Evolutionary conservation across 2,888 invertebrate species (phyloP), one percentile per base, ranked within the genome.

Genomic region (Harmothoe impar): DNA sequence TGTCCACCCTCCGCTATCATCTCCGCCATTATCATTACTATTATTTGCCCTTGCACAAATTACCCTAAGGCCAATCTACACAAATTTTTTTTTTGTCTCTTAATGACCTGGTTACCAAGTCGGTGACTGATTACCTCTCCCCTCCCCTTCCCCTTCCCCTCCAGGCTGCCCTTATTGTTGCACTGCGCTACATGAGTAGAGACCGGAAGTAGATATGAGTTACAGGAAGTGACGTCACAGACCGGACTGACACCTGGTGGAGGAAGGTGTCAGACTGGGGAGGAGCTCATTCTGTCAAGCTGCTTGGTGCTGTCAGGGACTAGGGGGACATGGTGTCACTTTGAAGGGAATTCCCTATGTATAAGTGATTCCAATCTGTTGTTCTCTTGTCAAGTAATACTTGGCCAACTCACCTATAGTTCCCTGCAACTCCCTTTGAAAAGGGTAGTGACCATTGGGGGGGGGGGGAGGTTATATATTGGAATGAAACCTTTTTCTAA

Each of bases 211-310:
- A 0, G 72, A 29, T 29, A 15, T 29, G 72, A 72, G 72, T 72
- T 72, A 72, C 72, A n/a, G 72, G 72, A 72, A 72, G 29, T 12
- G 72, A 72, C 72, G 72, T 72, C 72, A 12, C 72, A 3, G 29
- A n/a, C 23, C 20, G 62, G 15, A 15, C 29, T 25, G 72, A 72
- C 72, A 72, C 72, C 72, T 72, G 72, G 72, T n/a, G 62, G 43
- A 10, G 43, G 10, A 62, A 62, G 62, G 62, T 62, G 62, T 62
- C n/a, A n/a, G 3, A n/a, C 20, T n/a, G 62, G 7, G 23, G n/a
- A 7, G 62, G 62, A 15, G 3, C 0, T 5, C 15, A 62, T n/a
- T 43, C 43, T 43, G n/a, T n/a, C n/a, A n/a, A n/a, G n/a, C n/a
- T n/a, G n/a, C n/a, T n/a, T n/a, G n/a, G n/a, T n/a, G n/a, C n/a